These are phyloP conservation scores for Chouioia cunea DNA, from an alignment of 2,888 invertebrate genomes.

Conservation along the genomic window DNA sequence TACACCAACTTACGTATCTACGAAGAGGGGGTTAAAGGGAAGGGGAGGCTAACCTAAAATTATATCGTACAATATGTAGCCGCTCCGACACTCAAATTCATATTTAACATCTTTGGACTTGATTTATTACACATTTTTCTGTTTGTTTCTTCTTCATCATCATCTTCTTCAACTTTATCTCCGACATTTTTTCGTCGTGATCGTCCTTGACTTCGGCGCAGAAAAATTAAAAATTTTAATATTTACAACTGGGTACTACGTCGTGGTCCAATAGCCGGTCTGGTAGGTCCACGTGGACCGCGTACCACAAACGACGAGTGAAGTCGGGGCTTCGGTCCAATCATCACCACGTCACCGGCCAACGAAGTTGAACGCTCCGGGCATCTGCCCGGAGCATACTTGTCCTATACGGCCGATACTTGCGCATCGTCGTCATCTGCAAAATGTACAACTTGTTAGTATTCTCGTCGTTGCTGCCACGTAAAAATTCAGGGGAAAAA, in stretches of 20 bases:
- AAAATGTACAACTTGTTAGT: slow-evolving; percentile 44
- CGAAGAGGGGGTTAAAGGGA: slow-evolving; percentile 46
- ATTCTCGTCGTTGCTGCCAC: background rate
- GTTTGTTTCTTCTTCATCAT: background rate
- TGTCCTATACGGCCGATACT: slow-evolving; percentile 73
- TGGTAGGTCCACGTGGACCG: slow-evolving; percentile 26
- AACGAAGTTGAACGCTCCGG: slow-evolving; percentile 25
- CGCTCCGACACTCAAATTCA: slow-evolving; percentile 56
- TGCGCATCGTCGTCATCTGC: slow-evolving; percentile 78
- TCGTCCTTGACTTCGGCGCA: too few species aligned
- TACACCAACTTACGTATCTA: slow-evolving; percentile 65
- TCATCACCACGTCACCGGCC: background rate
- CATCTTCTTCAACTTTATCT: background rate
- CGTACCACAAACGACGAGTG: slow-evolving; percentile 47
- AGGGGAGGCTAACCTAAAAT: slow-evolving; percentile 60
- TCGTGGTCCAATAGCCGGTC: slow-evolving; percentile 13
- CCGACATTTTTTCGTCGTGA: too few species aligned
- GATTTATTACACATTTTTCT: slow-evolving; percentile 68
- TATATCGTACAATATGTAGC: slow-evolving; percentile 66
- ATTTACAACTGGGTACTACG: background rate
- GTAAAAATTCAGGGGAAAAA: too few species aligned
- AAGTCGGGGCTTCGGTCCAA: slow-evolving; percentile 34
- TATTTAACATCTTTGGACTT: slow-evolving; percentile 69
- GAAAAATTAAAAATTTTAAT: too few species aligned
- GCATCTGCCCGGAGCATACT: slow-evolving; percentile 43